Evolutionary conservation across 2,113 vertebrate genomes (phyloP).

Genomic region (Cyprichromis sp.): DNA sequence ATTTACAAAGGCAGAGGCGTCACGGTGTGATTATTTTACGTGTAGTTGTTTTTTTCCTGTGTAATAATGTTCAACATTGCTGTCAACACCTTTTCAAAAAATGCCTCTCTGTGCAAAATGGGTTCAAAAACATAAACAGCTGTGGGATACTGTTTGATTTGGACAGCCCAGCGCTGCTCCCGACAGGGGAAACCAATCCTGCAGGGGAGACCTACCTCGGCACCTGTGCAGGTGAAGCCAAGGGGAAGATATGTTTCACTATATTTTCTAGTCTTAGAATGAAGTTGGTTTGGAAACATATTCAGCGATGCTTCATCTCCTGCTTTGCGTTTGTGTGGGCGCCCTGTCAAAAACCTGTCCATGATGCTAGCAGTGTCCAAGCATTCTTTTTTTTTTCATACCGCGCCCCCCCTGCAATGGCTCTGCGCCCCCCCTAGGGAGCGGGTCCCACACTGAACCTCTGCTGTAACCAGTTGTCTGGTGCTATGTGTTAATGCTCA

Average conservation of each 20-base stretch:
- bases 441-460: rapidly evolving
- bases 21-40: rapidly evolving
- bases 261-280: background rate
- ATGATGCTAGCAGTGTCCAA: too few species aligned
- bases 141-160: background rate
- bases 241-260: rapidly evolving
- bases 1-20: background rate
- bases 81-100: rapidly evolving
- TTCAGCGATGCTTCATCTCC: rapidly evolving
- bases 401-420: background rate
- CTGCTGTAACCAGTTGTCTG: background rate
- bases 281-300: background rate
- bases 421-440: background rate
- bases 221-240: background rate
- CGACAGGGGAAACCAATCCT: rapidly evolving
- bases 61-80: background rate
- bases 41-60: background rate
- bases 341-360: rapidly evolving
- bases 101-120: background rate
- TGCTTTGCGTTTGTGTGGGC: background rate
- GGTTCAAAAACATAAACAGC: background rate
- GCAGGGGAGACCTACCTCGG: background rate
- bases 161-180: rapidly evolving
- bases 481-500: background rate
- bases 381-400: too few species aligned